Evolutionary conservation across 2,113 vertebrate genomes (phyloP).

Genomic region (Osmerus mordax): DNA sequence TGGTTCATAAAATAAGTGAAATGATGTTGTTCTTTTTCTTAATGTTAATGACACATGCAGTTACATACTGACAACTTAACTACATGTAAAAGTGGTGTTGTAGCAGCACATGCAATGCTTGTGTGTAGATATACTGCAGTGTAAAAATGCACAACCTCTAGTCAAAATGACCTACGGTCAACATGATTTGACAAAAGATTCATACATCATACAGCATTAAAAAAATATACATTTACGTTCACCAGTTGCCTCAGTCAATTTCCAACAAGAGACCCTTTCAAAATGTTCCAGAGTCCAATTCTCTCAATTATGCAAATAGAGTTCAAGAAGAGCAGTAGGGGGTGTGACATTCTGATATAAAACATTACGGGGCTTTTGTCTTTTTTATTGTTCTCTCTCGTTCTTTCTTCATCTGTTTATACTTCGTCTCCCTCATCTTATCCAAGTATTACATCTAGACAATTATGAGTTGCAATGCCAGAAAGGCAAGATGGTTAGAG

Average conservation of each 20-base stretch:
- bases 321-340: conserved; percentile 69
- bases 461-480: neutral
- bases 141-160: neutral
- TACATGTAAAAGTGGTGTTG: too few relatives aligned
- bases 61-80: too few relatives aligned
- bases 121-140: too few relatives aligned
- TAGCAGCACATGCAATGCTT: too few relatives aligned
- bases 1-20: too few relatives aligned
- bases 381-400: neutral
- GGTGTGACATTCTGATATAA: conserved; percentile 66
- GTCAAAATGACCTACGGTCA: neutral
- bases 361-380: conserved; percentile 45
- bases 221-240: conserved; percentile 57
- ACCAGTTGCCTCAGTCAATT: conserved; percentile 27
- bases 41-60: too few relatives aligned
- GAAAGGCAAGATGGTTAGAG: neutral
- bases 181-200: neutral
- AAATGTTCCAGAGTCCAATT: conserved; percentile 76
- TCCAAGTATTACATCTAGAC: neutral
- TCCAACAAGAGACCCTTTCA: conserved; percentile 70
- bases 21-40: too few relatives aligned
- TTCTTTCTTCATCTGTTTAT: neutral
- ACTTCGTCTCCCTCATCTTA: neutral
- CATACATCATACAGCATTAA: conserved; percentile 18
- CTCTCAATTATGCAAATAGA: conserved; percentile 81